Evolutionary conservation across 2,113 vertebrate species (phyloP).

Genomic region (Halcyon senegalensis): DNA sequence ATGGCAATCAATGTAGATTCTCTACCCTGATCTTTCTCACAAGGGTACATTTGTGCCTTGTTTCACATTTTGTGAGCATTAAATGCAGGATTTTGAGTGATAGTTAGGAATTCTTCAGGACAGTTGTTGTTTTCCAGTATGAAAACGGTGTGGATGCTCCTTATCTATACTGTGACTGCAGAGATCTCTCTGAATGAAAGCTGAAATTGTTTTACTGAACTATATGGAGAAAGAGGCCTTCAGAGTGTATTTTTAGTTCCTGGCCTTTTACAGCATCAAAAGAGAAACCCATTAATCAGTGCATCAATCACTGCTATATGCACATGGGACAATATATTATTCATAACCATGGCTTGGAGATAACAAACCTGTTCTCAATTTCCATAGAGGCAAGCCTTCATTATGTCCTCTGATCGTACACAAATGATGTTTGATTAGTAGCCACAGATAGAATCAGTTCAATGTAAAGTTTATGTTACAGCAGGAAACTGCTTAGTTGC

Average conservation of each 20-base stretch:
- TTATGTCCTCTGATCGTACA: not conserved
- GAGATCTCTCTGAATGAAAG: not conserved
- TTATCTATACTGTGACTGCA: not conserved
- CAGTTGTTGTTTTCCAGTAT: not conserved
- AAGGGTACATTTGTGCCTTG: not conserved
- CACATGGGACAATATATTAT: not conserved
- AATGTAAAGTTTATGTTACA: not conserved
- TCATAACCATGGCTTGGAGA: conserved; percentile 2
- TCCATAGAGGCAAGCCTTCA: not conserved
- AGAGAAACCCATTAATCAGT: not conserved
- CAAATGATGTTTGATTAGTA: conserved; percentile 21
- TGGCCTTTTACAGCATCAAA: not conserved
- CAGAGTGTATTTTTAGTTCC: not conserved
- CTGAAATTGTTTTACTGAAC: not conserved
- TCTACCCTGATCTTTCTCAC: not conserved
- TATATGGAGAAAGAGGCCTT: not conserved
- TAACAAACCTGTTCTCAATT: conserved; percentile 15
- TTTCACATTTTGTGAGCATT: too few relatives aligned
- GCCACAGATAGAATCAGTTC: conserved; percentile 10
- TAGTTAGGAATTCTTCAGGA: not conserved
- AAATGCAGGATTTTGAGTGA: not conserved
- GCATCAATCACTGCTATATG: not conserved
- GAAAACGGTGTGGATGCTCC: not conserved
- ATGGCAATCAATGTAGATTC: not conserved
- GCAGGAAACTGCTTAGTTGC: not conserved